Percentiles rank a stretch among this genome's conserved stretches.
Conservation (phyloP, 2,797 vertebrate species). For the Serranus cabrilla region DNA sequence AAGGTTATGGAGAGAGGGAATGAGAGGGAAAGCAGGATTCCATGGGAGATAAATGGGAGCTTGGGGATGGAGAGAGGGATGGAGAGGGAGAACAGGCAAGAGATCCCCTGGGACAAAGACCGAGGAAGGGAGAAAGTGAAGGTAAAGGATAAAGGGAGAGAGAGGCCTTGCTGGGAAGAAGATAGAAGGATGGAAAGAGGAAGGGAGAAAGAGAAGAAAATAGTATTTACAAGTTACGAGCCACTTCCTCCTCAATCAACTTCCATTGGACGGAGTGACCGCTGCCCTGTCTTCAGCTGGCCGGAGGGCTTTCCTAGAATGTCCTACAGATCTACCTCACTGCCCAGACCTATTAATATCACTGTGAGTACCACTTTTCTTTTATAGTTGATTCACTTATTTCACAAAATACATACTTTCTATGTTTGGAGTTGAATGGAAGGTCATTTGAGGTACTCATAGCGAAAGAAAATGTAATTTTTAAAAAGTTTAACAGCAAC, state of each 20-base stretch:
- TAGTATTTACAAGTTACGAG: slow-evolving; percentile 34
- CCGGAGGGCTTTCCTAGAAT: slow-evolving; percentile 75
- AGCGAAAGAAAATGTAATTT: too few relatives aligned
- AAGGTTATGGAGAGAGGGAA: slow-evolving; percentile 59
- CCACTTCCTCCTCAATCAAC: slow-evolving; percentile 22
- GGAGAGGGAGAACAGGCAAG: slow-evolving; percentile 65
- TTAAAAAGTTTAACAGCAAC: too few relatives aligned
- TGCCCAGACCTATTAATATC: slow-evolving; percentile 83
- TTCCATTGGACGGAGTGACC: slow-evolving; percentile 63
- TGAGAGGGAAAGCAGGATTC: slow-evolving; percentile 57
- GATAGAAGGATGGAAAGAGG: slow-evolving; percentile 62
- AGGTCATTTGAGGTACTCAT: too few relatives aligned
- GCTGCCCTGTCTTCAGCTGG: slow-evolving; percentile 73
- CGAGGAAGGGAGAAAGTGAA: slow-evolving; percentile 47
- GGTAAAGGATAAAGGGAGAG: slow-evolving; percentile 48
- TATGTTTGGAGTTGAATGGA: background rate
- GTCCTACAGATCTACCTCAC: slow-evolving; percentile 84
- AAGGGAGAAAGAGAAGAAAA: slow-evolving; percentile 73
- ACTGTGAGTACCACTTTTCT: slow-evolving; percentile 78
- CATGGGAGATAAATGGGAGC: slow-evolving; percentile 65
- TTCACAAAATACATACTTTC: background rate
- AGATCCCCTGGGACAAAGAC: slow-evolving; percentile 58
- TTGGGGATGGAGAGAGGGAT: slow-evolving; percentile 53
- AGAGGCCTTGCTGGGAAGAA: slow-evolving; percentile 61
- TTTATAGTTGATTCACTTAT: background rate